Base-by-base conservation (phyloP, 2,113 vertebrate genomes). In the Turdus rufiventris region DNA sequence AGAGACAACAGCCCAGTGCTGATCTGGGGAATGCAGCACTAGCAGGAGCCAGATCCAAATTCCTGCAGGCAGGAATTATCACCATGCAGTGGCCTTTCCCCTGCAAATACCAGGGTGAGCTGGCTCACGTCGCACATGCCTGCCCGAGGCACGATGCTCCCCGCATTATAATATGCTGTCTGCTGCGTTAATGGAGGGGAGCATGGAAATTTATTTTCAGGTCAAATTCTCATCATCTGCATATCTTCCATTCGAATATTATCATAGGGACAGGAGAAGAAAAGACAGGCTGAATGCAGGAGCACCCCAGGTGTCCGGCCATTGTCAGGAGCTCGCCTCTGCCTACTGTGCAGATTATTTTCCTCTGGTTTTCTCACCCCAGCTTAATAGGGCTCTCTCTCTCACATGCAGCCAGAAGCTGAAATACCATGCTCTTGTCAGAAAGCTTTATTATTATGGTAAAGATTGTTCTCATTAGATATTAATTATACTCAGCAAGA, bases 381-480 rank as follows among this genome's bases (percentile, higher is more conserved):
- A 82, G 84, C 63, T 56, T 91, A 91, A 89, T 85, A 68, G 78
- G 58, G 40, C 62, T 92, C 85, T 47, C 77, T 81, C 53, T 72
- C 53, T 79, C 83, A 57, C 63, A 71, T 10, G 4, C 79, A 92
- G 94, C 60, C 85, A 88, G 92, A 36, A 92, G 91, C 89, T 89
- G 81, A 92, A 89, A 94, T 79, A 88, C 86, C 86, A 72, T 29
- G 58, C 62, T 91, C 81, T 86, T 94, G 91, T 95, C 92, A 91
- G 91, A 94, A 94, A 92, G 92, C 81, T 95, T 96, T 93, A 94
- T 95, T 96, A 94, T 95, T 93, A 94, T 93, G 89, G 87, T 91
- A 92, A 95, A 96, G 85, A 94, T 95, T 91, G 87, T 91, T 82
- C 89, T 95, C 87, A 91, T 96, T 93, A 95, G 95, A 67, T 95